phyloP scores from a whole-genome alignment of 2,797 vertebrate genomes.

The Zenarchopterus dispar region DNA sequence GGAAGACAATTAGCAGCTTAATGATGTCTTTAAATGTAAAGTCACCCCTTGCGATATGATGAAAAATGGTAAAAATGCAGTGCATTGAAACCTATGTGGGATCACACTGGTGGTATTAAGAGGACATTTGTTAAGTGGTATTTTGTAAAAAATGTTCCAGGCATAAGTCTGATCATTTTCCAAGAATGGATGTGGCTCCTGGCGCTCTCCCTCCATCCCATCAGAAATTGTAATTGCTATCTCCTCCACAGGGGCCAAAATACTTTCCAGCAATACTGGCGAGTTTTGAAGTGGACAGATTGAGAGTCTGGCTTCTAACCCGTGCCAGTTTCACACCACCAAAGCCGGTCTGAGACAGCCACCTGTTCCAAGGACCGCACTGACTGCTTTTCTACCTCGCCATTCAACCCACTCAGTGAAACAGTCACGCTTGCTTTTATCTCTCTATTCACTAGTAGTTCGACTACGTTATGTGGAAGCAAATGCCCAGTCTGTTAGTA shows the following conservation, averaged over 20 bases:
- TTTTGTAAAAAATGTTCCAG: conserved; percentile 67
- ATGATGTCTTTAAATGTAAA: conserved; percentile 55
- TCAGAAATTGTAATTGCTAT: conserved; percentile 75
- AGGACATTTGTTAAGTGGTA: conserved; percentile 46
- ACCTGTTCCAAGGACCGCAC: conserved; percentile 78
- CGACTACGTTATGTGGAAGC: conserved; percentile 58
- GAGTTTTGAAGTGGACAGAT: conserved; percentile 79
- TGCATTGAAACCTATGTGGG: conserved; percentile 27
- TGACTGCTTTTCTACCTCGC: conserved; percentile 50
- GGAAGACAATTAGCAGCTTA: conserved; percentile 46
- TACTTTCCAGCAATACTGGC: conserved; percentile 72
- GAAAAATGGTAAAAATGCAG: conserved; percentile 21
- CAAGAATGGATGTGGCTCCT: conserved; percentile 63
- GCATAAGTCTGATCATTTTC: conserved; percentile 67
- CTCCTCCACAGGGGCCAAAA: conserved; percentile 64
- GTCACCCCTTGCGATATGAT: conserved; percentile 38
- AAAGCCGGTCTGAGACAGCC: conserved; percentile 66
- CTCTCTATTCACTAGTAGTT: conserved; percentile 49
- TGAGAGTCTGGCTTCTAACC: conserved; percentile 72
- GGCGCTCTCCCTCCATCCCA: conserved; percentile 56
- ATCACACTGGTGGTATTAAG: conserved; percentile 41
- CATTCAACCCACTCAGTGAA: conserved; percentile 43
- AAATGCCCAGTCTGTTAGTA: conserved; percentile 71
- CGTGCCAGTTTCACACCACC: conserved; percentile 58
- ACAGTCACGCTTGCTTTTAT: conserved; percentile 57